Base-by-base conservation (phyloP, 2,797 vertebrate species). In the Steatocranus sp. region DNA sequence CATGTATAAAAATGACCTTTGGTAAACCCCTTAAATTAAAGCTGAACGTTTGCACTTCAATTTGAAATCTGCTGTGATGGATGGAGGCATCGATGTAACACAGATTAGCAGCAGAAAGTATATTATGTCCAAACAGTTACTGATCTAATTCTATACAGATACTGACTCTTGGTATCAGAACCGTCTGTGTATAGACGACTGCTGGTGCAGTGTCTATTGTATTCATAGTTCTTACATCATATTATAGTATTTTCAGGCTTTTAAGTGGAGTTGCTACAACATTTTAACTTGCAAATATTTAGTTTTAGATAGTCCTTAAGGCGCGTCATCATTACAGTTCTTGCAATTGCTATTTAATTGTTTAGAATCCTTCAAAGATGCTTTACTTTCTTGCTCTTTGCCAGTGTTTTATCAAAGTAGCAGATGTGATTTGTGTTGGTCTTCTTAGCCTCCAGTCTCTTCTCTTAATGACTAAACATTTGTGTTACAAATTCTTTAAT, bases 401-500 rank as follows among this genome's bases (percentile, higher is more conserved):
- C 25, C 68, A 48, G 25, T 0, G 41, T 74, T 48, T 48, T 48
- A 32, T 46, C 54, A 56, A 18, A 54, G 78, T 70, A 70, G 49
- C 15, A 27, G 20, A 18, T 36, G 23, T 41, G 75, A 81, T 61
- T 56, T 46, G 23, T 73, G 27, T 73, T 83, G 11, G 36, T 66
- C 6, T 51, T 30, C 80, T 56, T 61, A 34, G 49, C 53, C 46
- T 61, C 51, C 17, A 8, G 68, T 78, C 36, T 15, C 23, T 78
- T 36, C 41, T 15, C 41, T 74, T 38, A 68, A 9, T 23, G 54
- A 36, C 58, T 43, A 30, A 75, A 79, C 58, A 36, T 78, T 23
- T 61, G 68, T 30, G 68, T 48, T 73, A 73, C 12, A 75, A 48
- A 6, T 74, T 79, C 78, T 78, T 82, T 83, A 84, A 87, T 90